Evolutionary conservation across 23 tunicate species (phyloP), one percentile per base, ranked within the genome.

Genomic region (Phallusia fumigata): DNA sequence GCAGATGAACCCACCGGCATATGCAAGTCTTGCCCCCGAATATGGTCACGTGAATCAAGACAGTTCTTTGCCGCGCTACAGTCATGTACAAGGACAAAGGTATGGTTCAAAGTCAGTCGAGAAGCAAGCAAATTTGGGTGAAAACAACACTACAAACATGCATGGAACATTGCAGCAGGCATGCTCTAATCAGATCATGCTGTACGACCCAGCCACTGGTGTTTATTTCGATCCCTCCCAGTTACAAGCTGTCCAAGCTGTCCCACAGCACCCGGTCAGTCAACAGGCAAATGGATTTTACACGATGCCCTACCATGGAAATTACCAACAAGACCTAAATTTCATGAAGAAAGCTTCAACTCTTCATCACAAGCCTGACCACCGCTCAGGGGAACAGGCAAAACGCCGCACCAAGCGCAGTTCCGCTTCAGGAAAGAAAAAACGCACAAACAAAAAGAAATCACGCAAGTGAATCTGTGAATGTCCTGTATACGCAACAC

Each of bases 11-110:
- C 69, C 69, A 6, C 69, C 69, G 69, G 28, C 11, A 58, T 58
- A 58, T 13, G 69, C 28, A 58, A 58, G 69, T 58, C 69, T 58
- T 24, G 28, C 69, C 69, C 69, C 69, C 69, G 15, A 58, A 58
- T 58, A 6, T 8, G 47, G 47, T 10, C 47, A 3, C 10, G 10
- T 40, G 47, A 40, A 5, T 10, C 47, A 40, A 40, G 47, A 40
- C 47, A 5, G 10, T 40, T 40, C 47, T 10, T 40, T 40, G 47
- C 47, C 47, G 47, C 47, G 5, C 47, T 40, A 40, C 47, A 40
- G 47, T 40, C 47, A 40, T 40, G 5, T 40, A 40, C 47, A 40
- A 10, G 47, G 47, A 40, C 47, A 40, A 40, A 40, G 47, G 28
- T 58, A 21, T 58, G 26, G 28, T 1, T 21, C 28, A 58, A 58